These are phyloP conservation scores for Parnassius orleans DNA, from an alignment of 2,888 invertebrate species.

Conservation along the genomic window DNA sequence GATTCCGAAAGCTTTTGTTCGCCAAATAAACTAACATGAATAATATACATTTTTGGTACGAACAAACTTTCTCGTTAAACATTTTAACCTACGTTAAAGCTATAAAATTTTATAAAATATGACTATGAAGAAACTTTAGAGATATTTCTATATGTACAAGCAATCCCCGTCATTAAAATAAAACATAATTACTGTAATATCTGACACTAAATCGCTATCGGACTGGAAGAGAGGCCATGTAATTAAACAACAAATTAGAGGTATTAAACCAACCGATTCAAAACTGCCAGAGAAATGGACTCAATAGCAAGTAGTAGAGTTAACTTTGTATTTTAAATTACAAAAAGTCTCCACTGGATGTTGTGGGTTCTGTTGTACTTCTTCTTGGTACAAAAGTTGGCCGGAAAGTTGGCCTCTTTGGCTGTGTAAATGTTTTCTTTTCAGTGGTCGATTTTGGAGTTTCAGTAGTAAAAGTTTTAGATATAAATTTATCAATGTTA, in stretches of 20 bases:
- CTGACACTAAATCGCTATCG: constrained; percentile 36
- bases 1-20: constrained; percentile 65
- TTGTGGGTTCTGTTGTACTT: constrained; percentile 49
- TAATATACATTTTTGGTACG: constrained; percentile 78
- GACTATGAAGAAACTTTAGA: constrained; percentile 68
- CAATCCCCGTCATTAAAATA: constrained; percentile 28
- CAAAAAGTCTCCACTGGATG: constrained; percentile 39
- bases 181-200: constrained; percentile 13
- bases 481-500: constrained; percentile 41
- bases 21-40: constrained; percentile 69
- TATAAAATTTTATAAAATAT: constrained; percentile 67
- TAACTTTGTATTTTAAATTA: constrained; percentile 23
- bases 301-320: constrained; percentile 19
- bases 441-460: constrained; percentile 63
- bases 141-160: constrained; percentile 53
- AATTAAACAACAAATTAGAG: not conserved
- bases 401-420: constrained; percentile 62
- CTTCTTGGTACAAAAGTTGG: constrained; percentile 68
- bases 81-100: constrained; percentile 71
- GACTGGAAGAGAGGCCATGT: constrained; percentile 37
- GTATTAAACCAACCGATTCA: constrained; percentile 41
- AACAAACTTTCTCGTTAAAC: constrained; percentile 63
- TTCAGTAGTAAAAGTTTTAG: constrained; percentile 62
- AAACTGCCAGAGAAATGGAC: constrained; percentile 31
- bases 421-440: constrained; percentile 61